Conservation (phyloP, 35 echinoderm and acorn worm genomes). For the Ophiothrix spiculata region DNA sequence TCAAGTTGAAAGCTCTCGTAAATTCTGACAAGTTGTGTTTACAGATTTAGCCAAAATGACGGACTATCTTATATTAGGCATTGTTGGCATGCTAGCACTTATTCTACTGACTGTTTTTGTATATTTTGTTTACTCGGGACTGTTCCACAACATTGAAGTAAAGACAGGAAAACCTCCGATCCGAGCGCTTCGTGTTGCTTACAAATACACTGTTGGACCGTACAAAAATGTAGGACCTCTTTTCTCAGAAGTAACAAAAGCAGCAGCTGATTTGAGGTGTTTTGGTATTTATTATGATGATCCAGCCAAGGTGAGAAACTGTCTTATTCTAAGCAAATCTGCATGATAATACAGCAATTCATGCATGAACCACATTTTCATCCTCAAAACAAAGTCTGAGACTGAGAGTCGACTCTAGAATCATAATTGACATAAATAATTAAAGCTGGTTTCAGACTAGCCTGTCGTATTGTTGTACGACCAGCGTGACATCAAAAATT, state of each 20-base stretch:
- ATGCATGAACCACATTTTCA: too few species aligned
- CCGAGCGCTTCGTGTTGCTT: slow-evolving; percentile 55
- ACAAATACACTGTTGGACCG: slow-evolving; percentile 74
- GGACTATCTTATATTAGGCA: slow-evolving; percentile 54
- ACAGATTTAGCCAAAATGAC: slow-evolving; percentile 51
- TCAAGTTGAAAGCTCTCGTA: too few species aligned
- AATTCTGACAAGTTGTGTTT: too few species aligned
- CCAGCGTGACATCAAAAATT: too few species aligned
- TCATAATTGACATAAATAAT: too few species aligned
- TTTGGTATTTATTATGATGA: slow-evolving; percentile 87
- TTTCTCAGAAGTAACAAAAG: slow-evolving; percentile 59
- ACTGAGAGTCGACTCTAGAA: too few species aligned
- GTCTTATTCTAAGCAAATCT: too few species aligned
- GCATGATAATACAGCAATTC: too few species aligned
- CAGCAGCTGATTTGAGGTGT: slow-evolving; percentile 46
- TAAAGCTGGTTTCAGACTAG: too few species aligned
- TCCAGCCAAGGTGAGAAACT: slow-evolving; percentile 77
- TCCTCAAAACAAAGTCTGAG: too few species aligned
- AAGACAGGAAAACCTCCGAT: slow-evolving; percentile 72
- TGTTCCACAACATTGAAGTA: slow-evolving; percentile 64
- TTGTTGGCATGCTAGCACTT: slow-evolving; percentile 55
- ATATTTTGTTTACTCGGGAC: slow-evolving; percentile 62
- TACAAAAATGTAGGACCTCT: slow-evolving; percentile 67
- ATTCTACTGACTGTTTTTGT: slow-evolving; percentile 55
- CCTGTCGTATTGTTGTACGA: too few species aligned